Base-by-base conservation (phyloP, 1,140 invertebrate genomes). In the Caenorhabditis inopinata region DNA sequence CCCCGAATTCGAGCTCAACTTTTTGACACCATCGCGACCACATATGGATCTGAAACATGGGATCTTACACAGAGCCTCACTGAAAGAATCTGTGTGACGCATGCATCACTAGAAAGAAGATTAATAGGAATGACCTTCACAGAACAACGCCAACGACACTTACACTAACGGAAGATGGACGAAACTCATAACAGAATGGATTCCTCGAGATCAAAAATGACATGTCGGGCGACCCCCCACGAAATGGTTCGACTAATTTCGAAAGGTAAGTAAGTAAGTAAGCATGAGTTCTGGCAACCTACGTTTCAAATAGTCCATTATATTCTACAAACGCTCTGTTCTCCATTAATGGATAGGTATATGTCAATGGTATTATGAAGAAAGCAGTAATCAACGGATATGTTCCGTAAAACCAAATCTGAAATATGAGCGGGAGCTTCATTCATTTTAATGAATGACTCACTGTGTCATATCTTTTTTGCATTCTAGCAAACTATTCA, bases 401-500 rank as follows among this genome's bases (percentile, higher is more conserved):
- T 68, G 58, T 68, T n/a, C 58, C 58, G 38, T 68, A 68, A n/a
- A 21, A n/a, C 58, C 58, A 68, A 11, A 68, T 68, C 58, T 68
- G 7, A 68, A 29, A 18, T 9, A 32, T n/a, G n/a, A n/a, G n/a
- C n/a, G n/a, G n/a, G n/a, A n/a, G n/a, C n/a, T n/a, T n/a, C n/a
- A 32, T 21, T 16, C 12, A 32, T 6, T 14, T 12, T 68, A 42
- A 42, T 7, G 7, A 38, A n/a, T 68, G 58, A 68, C 58, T 68
- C 58, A 68, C 58, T 68, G 35, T 35, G 2, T 9, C 12, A 16
- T 68, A 68, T 11, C 32, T 68, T n/a, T 68, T 68, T 16, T 35
- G 58, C 58, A 68, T 68, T n/a, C n/a, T n/a, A n/a, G n/a, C n/a
- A n/a, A n/a, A n/a, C n/a, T n/a, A n/a, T n/a, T n/a, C n/a, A n/a